Evolutionary conservation across 2,113 vertebrate species (phyloP).

Genomic region (Cricetomys ansorgei): DNA sequence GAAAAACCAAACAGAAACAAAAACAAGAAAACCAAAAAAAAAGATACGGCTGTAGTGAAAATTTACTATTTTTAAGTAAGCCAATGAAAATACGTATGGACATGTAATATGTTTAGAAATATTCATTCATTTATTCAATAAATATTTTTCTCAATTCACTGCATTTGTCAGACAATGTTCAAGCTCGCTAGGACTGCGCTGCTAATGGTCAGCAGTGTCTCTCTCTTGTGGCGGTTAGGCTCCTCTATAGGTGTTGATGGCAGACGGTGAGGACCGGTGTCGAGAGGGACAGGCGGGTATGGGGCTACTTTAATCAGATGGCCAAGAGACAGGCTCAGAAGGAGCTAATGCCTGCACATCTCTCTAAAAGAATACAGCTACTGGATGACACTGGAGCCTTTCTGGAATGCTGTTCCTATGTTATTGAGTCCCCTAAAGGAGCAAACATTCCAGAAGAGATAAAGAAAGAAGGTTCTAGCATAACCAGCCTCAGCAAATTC

Average conservation of each 20-base stretch:
- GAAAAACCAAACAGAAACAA: too few relatives aligned
- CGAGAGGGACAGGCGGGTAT: neutral
- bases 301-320: neutral
- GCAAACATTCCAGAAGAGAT: neutral
- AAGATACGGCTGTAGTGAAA: neutral
- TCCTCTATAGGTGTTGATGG: neutral
- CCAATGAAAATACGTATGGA: neutral
- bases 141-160: neutral
- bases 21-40: too few relatives aligned
- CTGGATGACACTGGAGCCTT: neutral
- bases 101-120: conserved; percentile 10
- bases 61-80: neutral
- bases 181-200: neutral
- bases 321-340: neutral
- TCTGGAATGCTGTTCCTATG: neutral
- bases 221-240: too few relatives aligned
- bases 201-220: neutral
- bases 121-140: neutral
- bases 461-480: neutral
- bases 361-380: neutral
- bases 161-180: neutral
- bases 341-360: neutral
- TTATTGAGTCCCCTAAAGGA: neutral
- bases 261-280: neutral
- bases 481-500: neutral